These are phyloP conservation scores for Acanthosoma haemorrhoidale DNA, from an alignment of 2,888 invertebrate genomes.

Conservation along the genomic window DNA sequence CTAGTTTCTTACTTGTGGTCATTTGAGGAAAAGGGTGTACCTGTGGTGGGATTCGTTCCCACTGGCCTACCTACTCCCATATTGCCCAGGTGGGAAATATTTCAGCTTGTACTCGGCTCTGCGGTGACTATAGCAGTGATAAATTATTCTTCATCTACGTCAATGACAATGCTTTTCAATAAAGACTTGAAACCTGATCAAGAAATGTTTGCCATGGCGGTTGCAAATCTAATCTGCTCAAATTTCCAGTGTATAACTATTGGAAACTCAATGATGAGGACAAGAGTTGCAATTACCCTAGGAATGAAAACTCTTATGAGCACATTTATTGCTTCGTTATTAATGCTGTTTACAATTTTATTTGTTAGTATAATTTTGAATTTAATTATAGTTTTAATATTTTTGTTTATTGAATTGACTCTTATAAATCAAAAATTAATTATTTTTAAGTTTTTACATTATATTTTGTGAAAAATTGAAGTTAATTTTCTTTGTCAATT, in stretches of 20 bases:
- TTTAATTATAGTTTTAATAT: not conserved
- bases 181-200: conserved; percentile 29
- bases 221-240: conserved; percentile 33
- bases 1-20: conserved; percentile 32
- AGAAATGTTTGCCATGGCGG: conserved; percentile 36
- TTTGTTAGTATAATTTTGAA: conserved; percentile 31
- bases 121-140: conserved; percentile 32
- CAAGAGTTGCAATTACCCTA: conserved; percentile 33
- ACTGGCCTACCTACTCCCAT: conserved; percentile 15
- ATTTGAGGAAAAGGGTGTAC: conserved; percentile 28
- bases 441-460: not conserved
- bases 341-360: conserved; percentile 32
- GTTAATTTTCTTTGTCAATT: not conserved
- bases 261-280: conserved; percentile 39
- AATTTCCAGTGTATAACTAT: conserved; percentile 36
- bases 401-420: not conserved
- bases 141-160: conserved; percentile 33
- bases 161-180: conserved; percentile 36
- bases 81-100: conserved; percentile 11
- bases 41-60: conserved; percentile 31
- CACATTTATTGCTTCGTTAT: conserved; percentile 30
- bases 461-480: not conserved
- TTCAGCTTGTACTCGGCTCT: not conserved
- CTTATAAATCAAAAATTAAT: not conserved
- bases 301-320: conserved; percentile 34